These are phyloP conservation scores for Lordiphosa clarofinis DNA, from an alignment of 1,140 invertebrate species.

Conservation along the genomic window DNA sequence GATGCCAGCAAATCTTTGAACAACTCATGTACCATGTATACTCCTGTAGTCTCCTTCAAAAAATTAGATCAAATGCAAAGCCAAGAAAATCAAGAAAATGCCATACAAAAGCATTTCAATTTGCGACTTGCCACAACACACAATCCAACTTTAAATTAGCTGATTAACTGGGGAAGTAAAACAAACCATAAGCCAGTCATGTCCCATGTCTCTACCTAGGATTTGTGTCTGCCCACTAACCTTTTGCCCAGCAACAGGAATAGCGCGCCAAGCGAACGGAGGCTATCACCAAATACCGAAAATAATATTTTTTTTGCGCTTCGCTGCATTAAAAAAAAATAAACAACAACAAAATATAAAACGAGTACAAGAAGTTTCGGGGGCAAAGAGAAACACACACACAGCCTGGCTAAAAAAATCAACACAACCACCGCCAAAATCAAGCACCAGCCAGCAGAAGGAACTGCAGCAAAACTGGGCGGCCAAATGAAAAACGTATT, in stretches of 20 bases:
- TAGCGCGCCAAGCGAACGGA: slow-evolving; percentile 32
- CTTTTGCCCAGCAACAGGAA: slow-evolving; percentile 11
- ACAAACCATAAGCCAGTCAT: slow-evolving; percentile 61
- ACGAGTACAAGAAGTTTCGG: slow-evolving; percentile 7
- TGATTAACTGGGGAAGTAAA: slow-evolving; percentile 74
- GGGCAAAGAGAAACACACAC: slow-evolving; percentile 35
- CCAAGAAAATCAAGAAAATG: slow-evolving; percentile 15
- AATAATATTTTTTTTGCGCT: slow-evolving; percentile 71
- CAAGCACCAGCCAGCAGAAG: slow-evolving; percentile 31
- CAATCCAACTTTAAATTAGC: slow-evolving; percentile 64
- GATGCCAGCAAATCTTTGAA: background rate
- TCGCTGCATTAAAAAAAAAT: slow-evolving; percentile 65
- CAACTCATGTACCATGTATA: background rate
- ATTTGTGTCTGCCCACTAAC: too few relatives aligned
- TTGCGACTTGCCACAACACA: slow-evolving; percentile 8
- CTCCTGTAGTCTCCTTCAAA: too few relatives aligned
- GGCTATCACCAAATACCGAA: slow-evolving; percentile 72
- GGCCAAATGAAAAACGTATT: slow-evolving; percentile 72
- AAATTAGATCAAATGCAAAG: too few relatives aligned
- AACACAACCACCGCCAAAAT: slow-evolving; percentile 46
- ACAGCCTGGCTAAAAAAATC: slow-evolving; percentile 56
- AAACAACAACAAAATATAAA: slow-evolving; percentile 42
- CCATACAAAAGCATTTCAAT: background rate
- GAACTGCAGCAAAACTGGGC: slow-evolving; percentile 63
- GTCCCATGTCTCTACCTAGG: slow-evolving; percentile 61